Evolutionary conservation across 1,140 invertebrate genomes (phyloP), one percentile per base, ranked within the genome.

Genomic region (Cecropterus lyciades): DNA sequence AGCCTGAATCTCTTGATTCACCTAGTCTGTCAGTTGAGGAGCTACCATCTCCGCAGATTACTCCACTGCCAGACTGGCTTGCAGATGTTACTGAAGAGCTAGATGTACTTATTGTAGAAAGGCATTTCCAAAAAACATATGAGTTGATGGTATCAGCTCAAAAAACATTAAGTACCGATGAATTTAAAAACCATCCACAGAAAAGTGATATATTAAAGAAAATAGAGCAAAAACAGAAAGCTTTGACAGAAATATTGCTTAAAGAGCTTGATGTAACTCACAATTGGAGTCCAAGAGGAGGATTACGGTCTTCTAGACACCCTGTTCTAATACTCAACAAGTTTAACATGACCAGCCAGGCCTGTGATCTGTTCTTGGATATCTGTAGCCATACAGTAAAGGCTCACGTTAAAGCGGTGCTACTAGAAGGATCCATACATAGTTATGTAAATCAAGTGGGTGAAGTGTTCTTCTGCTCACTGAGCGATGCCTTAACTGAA

Each of bases 81-180:
- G 80, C 95, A 59, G 98, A 99, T 90, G 94, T 98, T 0, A 95
- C 97, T 14, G 98, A 99, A 87, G 98, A 99, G 89, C 93, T 99
- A 16, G 98, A 99, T 93, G 98, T 99, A 13, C 95, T 96, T 67
- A 98, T 99, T 73, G 99, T 98, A n/a, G 98, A 99, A 88, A 94
- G 99, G 75, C 97, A 99, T 84, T 99, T 99, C 88, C 98, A 99
- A 88, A 97, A 98, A 82, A 98, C 99, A 13, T 97, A 98, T 65
- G 94, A 95, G 66, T 92, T 99, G 7, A 95, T 99, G 55, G 95
- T 97, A 55, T 70, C 80, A 33, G 93, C 92, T 24, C 91, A 93
- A 67, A 91, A 92, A 46, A 82, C 82, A 10, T 80, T 91, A 27
- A 84, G 87, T 45, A 92, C 90, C 49, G 88, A 89, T 33, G 87